phyloP scores from a whole-genome alignment of 2,797 vertebrate genomes.

The Anguilla megastoma region DNA sequence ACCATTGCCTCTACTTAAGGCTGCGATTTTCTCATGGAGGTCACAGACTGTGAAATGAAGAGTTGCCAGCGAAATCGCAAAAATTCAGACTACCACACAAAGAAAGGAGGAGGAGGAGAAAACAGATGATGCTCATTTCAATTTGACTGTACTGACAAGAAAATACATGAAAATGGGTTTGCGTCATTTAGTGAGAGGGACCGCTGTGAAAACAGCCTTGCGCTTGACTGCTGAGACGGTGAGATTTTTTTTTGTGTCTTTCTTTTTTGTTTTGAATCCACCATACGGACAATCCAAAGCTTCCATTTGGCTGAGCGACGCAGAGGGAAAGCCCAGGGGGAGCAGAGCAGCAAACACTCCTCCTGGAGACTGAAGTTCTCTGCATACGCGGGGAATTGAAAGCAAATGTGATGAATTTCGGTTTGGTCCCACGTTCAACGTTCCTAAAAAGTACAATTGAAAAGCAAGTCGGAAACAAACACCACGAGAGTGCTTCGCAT shows the following conservation, averaged over 20 bases:
- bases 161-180: neutral
- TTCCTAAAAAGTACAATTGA: neutral
- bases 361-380: neutral
- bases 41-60: neutral
- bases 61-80: neutral
- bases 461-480: neutral
- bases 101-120: neutral
- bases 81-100: neutral
- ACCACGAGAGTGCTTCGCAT: neutral
- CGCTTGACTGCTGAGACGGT: neutral
- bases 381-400: neutral
- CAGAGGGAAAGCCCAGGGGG: neutral
- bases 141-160: neutral
- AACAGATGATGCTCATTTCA: neutral
- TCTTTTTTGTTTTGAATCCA: neutral
- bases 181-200: neutral
- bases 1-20: conserved; percentile 4
- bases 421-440: neutral
- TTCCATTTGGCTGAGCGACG: neutral
- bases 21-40: neutral
- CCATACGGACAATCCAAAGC: neutral
- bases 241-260: neutral
- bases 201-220: neutral
- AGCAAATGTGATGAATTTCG: neutral
- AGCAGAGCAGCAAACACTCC: neutral